A percentile compares a stretch with the other conserved stretches of the same genome.
These are phyloP conservation scores for Dicrurus megarhynchus DNA, from an alignment of 2,113 vertebrate genomes.

Conservation along the genomic window DNA sequence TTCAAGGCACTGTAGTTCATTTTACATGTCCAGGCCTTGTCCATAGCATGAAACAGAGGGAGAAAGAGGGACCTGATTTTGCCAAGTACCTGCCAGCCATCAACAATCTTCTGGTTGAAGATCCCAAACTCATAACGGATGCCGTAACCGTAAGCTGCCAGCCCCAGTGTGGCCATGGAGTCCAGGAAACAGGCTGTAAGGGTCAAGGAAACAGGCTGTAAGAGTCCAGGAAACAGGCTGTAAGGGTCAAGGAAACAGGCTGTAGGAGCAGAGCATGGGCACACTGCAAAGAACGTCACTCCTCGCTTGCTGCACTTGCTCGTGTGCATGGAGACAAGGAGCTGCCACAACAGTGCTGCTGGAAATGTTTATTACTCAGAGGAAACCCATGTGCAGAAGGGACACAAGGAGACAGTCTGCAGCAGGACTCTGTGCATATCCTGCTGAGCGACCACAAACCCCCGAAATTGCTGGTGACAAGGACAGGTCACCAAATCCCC, in stretches of 20 bases:
- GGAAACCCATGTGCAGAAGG: neutral
- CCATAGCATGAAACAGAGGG: neutral
- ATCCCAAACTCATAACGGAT: slow-evolving; percentile 93
- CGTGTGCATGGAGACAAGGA: neutral
- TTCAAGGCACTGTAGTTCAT: neutral
- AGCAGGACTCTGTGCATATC: neutral
- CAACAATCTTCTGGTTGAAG: slow-evolving; percentile 86
- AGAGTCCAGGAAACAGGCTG: slow-evolving; percentile 86
- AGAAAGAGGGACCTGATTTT: neutral
- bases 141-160: slow-evolving; percentile 86
- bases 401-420: neutral
- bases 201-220: neutral
- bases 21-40: neutral
- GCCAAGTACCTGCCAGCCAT: slow-evolving; percentile 84
- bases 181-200: slow-evolving; percentile 88
- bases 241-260: neutral
- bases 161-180: slow-evolving; percentile 86
- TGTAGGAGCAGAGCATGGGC: neutral
- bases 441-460: neutral
- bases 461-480: neutral
- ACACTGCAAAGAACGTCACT: neutral
- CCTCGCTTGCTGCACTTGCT: fast-evolving
- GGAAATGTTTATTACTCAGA: neutral
- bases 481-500: neutral
- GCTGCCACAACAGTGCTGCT: neutral